Conservation (phyloP, 2,113 vertebrate genomes). For the Stictonetta naevosa region DNA sequence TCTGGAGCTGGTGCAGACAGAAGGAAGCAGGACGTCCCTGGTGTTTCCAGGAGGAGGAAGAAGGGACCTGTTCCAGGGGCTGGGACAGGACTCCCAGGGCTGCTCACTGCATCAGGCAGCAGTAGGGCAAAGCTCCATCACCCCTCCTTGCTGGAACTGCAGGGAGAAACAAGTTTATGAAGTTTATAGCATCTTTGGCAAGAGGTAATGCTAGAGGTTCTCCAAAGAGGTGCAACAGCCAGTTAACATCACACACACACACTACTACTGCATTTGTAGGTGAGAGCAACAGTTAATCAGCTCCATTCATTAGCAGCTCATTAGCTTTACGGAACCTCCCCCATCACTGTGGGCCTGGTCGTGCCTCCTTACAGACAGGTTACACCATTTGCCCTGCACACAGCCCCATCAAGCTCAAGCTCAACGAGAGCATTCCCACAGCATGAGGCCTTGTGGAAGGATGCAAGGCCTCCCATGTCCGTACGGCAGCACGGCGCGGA, state of each 20-base stretch:
- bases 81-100: not conserved
- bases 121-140: not conserved
- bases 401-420: not conserved
- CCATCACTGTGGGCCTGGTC: not conserved
- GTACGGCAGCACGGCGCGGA: not conserved
- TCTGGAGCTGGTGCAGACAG: not conserved
- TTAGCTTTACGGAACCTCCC: not conserved
- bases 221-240: not conserved
- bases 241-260: fast-evolving
- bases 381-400: not conserved
- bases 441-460: not conserved
- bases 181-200: not conserved
- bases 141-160: not conserved
- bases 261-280: not conserved
- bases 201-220: not conserved
- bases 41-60: not conserved
- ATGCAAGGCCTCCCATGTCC: not conserved
- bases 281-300: not conserved
- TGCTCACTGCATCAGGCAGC: not conserved
- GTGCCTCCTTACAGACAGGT: not conserved
- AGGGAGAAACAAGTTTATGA: not conserved
- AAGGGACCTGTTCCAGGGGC: not conserved
- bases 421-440: not conserved
- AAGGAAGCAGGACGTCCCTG: not conserved
- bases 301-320: not conserved